These are phyloP conservation scores for Pangasius larnaudii DNA, from an alignment of 2,797 vertebrate species.

Conservation along the genomic window DNA sequence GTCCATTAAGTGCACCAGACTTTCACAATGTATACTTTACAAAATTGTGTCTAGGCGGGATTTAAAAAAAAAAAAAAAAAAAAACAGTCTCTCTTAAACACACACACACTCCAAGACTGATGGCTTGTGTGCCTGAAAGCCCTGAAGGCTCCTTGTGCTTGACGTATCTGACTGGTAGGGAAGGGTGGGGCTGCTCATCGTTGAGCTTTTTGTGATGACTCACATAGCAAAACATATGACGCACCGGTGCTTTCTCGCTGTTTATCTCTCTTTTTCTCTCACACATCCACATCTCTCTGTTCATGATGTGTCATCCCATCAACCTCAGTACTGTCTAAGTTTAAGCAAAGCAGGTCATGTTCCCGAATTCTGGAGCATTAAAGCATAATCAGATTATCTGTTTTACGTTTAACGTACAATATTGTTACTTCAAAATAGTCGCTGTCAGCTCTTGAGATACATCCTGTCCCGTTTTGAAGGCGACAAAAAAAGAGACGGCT, in stretches of 20 bases:
- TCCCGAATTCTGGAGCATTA: background rate
- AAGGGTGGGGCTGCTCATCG: conserved; percentile 58
- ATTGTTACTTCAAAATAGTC: background rate
- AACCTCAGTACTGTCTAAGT: background rate
- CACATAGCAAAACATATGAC: conserved; percentile 70
- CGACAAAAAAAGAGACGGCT: background rate
- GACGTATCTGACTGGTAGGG: conserved; percentile 39
- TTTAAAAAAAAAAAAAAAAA: background rate
- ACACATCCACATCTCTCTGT: conserved; percentile 37
- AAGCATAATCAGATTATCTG: background rate
- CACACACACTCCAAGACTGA: conserved; percentile 35
- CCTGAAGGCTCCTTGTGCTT: conserved; percentile 48
- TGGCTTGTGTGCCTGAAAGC: conserved; percentile 52
- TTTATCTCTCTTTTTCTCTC: conserved; percentile 35
- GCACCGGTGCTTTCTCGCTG: conserved; percentile 56
- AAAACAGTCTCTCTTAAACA: background rate
- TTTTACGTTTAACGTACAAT: background rate
- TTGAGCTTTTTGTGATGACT: conserved; percentile 69
- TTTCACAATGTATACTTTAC: background rate
- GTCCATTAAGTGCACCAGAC: conserved; percentile 8
- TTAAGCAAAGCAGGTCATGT: background rate
- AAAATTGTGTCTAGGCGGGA: conserved; percentile 2
- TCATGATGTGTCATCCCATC: background rate
- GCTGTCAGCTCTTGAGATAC: background rate
- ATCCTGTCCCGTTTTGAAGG: background rate